phyloP scores from a whole-genome alignment of 2,113 vertebrate genomes.

The Dicrurus megarhynchus region DNA sequence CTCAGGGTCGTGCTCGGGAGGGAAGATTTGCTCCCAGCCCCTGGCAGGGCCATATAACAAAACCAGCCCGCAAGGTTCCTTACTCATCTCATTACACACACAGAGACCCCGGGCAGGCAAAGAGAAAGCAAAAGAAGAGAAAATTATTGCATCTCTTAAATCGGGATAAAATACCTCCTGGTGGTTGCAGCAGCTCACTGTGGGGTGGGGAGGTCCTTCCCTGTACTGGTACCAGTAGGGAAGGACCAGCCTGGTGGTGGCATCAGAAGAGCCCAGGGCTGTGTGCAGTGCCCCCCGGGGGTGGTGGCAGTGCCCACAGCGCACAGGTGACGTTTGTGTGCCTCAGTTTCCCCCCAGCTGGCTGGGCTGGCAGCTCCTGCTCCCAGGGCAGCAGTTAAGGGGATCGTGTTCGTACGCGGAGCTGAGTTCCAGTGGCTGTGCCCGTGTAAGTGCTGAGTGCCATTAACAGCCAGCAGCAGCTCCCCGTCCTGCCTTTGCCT shows the following conservation, averaged over 20 bases:
- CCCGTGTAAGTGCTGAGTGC: constrained; percentile 18
- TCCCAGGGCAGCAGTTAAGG: background rate
- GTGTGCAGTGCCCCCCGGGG: background rate
- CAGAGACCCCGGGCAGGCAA: constrained; percentile 18
- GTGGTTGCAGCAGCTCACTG: background rate
- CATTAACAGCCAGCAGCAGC: constrained; percentile 43
- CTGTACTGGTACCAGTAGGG: accelerated
- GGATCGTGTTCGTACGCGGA: background rate
- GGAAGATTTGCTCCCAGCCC: background rate
- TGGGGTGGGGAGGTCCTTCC: background rate
- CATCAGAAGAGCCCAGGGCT: background rate
- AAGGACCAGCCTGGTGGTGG: background rate
- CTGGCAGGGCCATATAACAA: background rate
- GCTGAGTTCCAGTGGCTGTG: background rate
- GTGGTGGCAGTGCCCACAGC: background rate
- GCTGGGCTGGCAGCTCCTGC: background rate
- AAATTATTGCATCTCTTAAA: background rate
- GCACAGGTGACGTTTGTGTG: background rate
- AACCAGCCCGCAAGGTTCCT: constrained; percentile 41
- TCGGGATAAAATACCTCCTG: background rate
- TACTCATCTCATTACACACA: constrained; percentile 51
- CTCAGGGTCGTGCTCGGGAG: background rate
- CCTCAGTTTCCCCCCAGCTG: constrained; percentile 21
- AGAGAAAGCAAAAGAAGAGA: constrained; percentile 14
- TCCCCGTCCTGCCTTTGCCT: constrained; percentile 33